A percentile compares a stretch with the other conserved stretches of the same genome.
phyloP scores from a whole-genome alignment of 2,888 invertebrate species.

The Eilema depressum region DNA sequence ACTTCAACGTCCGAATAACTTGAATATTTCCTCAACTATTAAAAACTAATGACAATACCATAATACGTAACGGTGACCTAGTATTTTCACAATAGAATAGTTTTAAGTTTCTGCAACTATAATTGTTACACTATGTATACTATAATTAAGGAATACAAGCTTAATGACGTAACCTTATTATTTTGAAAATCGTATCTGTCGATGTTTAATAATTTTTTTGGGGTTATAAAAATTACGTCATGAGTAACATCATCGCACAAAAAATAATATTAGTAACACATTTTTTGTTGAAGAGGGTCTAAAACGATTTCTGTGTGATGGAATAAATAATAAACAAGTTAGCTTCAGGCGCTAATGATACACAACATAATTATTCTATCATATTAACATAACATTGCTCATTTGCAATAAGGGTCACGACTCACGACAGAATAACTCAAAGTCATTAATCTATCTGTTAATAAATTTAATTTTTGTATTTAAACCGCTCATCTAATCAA shows the following conservation, averaged over 20 bases:
- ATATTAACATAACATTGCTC: constrained; percentile 4
- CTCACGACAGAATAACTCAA: neutral
- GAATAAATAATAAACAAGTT: neutral
- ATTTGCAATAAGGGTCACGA: constrained; percentile 4
- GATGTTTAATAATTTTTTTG: constrained; percentile 21
- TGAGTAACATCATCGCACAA: constrained; percentile 36
- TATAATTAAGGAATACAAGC: neutral
- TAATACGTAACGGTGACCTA: neutral
- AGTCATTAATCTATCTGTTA: neutral
- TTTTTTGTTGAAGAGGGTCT: constrained; percentile 20
- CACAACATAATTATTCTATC: neutral
- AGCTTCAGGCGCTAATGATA: neutral
- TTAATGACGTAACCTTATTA: neutral
- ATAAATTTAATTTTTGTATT: neutral
- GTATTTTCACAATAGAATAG: neutral
- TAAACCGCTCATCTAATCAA: too few relatives aligned
- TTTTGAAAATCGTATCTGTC: neutral
- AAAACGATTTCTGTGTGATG: neutral
- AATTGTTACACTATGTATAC: neutral
- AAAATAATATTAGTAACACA: constrained; percentile 27
- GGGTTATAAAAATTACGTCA: constrained; percentile 35
- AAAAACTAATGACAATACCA: neutral
- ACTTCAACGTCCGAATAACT: constrained; percentile 2
- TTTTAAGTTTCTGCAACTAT: neutral
- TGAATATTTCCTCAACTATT: neutral